Evolutionary conservation across 2,888 invertebrate genomes (phyloP).

Genomic region (Drosophila emarginata): DNA sequence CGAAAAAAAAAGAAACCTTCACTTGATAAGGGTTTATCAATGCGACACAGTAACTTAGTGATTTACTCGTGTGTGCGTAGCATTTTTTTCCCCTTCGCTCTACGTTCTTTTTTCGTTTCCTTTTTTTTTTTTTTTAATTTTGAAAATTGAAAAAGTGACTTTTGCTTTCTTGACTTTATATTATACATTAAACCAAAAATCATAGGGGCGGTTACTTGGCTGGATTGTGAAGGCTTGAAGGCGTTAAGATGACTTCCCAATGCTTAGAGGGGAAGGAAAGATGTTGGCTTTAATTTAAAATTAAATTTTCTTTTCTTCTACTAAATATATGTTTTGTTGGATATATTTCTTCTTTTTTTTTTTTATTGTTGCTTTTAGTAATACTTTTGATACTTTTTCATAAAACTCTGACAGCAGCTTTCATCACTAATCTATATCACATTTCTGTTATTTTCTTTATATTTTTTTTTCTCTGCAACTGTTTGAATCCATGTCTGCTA

Average conservation of each 20-base stretch:
- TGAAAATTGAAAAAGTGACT: slow-evolving; percentile 81
- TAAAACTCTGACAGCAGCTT: slow-evolving; percentile 3
- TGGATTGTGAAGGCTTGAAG: slow-evolving; percentile 9
- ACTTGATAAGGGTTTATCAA: slow-evolving; percentile 79
- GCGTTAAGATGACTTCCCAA: background rate
- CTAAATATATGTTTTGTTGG: background rate
- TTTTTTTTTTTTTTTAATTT: slow-evolving; percentile 59
- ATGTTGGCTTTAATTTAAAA: background rate
- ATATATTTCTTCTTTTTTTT: too few species aligned
- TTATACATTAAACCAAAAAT: slow-evolving; percentile 7
- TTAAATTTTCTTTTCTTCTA: background rate
- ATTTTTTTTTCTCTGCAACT: background rate
- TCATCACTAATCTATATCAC: slow-evolving; percentile 6
- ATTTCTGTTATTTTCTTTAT: background rate
- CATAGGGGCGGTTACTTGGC: slow-evolving; percentile 6
- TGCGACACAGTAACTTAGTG: slow-evolving; percentile 78
- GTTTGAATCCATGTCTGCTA: background rate
- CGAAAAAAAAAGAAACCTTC: slow-evolving; percentile 52
- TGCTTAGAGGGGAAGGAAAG: background rate
- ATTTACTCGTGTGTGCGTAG: slow-evolving; percentile 71
- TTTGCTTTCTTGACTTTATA: slow-evolving; percentile 70
- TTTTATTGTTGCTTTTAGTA: too few species aligned
- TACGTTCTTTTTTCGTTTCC: background rate
- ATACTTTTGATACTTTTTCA: background rate
- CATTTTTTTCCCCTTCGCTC: slow-evolving; percentile 36